Evolutionary conservation across 1,140 invertebrate genomes (phyloP), one percentile per base, ranked within the genome.

Genomic region (Pseudomyrmex cubaensis): DNA sequence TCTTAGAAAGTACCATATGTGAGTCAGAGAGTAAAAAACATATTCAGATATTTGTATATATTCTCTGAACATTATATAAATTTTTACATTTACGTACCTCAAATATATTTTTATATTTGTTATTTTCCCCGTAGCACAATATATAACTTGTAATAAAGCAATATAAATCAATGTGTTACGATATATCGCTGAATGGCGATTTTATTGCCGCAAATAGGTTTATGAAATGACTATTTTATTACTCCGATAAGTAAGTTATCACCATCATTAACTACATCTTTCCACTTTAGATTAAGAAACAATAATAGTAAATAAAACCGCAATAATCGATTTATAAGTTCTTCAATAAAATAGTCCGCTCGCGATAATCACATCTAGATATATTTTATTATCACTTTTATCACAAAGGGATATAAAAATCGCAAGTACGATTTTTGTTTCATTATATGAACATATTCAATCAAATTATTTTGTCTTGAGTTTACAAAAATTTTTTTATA

Each of bases 321-420:
- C 25, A 35, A 61, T 61, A 70, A 80, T 80, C 46, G 66, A 80
- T 80, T 72, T 80, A 59, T 80, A 59, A 80, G 54, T 80, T 80
- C 64, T 72, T 61, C 17, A 72, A 48, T 15, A 59, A 59, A 80
- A 20, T 5, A 25, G 48, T 48, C 22, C 22, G 17, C 44, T 35
- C 35, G 20, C 46, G 44, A 70, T 78, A 48, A 78, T 80, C 54
- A 22, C 20, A 70, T 70, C 44, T 70, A 44, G 57, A 75, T 74
- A 25, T 50, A 25, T 59, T 57, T 12, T 20, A 70, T 78, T 70
- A 50, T 80, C 54, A 22, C 3, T 12, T 59, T 70, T 72, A 72
- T 80, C 76, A 70, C 5, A 54, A 5, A 22, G 22, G 20, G 44
- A 70, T 9, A 25, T 48, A 20, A 59, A 59, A 17, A n/a, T 50